Evolutionary conservation across 2,797 vertebrate species (phyloP).

Genomic region (Gadopsis bispinosus): DNA sequence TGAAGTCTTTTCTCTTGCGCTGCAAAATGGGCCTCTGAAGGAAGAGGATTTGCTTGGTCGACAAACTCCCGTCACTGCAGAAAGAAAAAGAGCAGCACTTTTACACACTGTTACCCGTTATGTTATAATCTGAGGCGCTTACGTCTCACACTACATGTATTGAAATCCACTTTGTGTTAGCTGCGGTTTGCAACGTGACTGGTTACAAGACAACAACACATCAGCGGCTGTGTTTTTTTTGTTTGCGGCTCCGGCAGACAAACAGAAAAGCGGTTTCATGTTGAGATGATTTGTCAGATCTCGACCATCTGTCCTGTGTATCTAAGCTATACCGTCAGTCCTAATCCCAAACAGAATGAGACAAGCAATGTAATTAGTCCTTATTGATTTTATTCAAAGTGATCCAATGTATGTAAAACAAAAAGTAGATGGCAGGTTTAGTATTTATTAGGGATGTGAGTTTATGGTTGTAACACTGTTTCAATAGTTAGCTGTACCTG

Average conservation of each 20-base stretch:
- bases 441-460: not conserved
- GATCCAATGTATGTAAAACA: not conserved
- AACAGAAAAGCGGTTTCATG: constrained; percentile 69
- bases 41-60: constrained; percentile 98
- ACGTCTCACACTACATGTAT: constrained; percentile 3
- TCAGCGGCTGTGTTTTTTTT: constrained; percentile 34
- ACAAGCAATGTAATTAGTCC: constrained; percentile 34
- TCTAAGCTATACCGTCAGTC: constrained; percentile 42
- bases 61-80: constrained; percentile 92
- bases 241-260: constrained; percentile 46
- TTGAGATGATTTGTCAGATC: constrained; percentile 68
- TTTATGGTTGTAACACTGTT: not conserved
- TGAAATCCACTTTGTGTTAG: constrained; percentile 38
- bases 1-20: constrained; percentile 95
- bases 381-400: constrained; percentile 29
- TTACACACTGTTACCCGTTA: constrained; percentile 37
- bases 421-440: not conserved
- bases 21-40: constrained; percentile 95
- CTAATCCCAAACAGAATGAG: constrained; percentile 49
- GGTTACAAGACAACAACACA: constrained; percentile 59
- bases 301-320: constrained; percentile 58
- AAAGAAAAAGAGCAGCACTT: constrained; percentile 70
- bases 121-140: constrained; percentile 39
- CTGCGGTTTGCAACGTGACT: constrained; percentile 58
- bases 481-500: constrained; percentile 83